Evolutionary conservation across 2,888 invertebrate species (phyloP).

Genomic region (Drosophila phalerata): DNA sequence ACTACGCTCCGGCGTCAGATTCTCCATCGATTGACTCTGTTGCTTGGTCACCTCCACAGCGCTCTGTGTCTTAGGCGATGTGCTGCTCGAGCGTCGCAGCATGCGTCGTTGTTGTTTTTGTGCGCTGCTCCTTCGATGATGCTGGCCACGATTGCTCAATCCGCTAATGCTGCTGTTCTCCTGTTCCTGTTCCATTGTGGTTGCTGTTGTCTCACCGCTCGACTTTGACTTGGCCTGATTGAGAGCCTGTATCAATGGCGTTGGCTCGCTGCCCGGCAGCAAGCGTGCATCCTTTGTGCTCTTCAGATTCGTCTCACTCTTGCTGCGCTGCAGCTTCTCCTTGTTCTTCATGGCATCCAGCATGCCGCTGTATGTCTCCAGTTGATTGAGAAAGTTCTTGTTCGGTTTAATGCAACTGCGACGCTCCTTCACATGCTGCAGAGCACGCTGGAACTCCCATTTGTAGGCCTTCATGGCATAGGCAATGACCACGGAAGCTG

Average conservation of each 20-base stretch:
- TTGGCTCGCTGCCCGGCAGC: constrained; percentile 87
- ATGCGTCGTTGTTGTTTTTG: constrained; percentile 82
- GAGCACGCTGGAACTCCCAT: constrained; percentile 95
- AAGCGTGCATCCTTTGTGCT: constrained; percentile 88
- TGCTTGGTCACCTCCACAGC: constrained; percentile 83
- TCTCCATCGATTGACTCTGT: constrained; percentile 85
- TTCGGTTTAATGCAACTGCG: constrained; percentile 98
- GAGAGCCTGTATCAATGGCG: constrained; percentile 88
- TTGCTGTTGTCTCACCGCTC: constrained; percentile 55
- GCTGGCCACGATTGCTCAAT: constrained; percentile 28
- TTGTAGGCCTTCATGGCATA: constrained; percentile 99
- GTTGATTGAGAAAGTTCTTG: constrained; percentile 95
- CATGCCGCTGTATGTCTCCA: constrained; percentile 98
- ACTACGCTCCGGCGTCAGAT: constrained; percentile 83
- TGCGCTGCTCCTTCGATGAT: constrained; percentile 66
- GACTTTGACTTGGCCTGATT: constrained; percentile 84
- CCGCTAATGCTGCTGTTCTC: constrained; percentile 26
- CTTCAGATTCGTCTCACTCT: constrained; percentile 96
- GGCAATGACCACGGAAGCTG: constrained; percentile 98
- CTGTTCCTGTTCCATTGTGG: constrained; percentile 44
- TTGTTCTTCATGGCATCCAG: constrained; percentile 98
- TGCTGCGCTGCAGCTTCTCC: constrained; percentile 95
- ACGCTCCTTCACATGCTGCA: constrained; percentile 95
- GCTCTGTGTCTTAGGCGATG: constrained; percentile 83
- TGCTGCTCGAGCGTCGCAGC: constrained; percentile 84